Evolutionary conservation across 2,113 vertebrate species (phyloP), one percentile per base, ranked within the genome.

Genomic region (Andinoacara biseriatus): DNA sequence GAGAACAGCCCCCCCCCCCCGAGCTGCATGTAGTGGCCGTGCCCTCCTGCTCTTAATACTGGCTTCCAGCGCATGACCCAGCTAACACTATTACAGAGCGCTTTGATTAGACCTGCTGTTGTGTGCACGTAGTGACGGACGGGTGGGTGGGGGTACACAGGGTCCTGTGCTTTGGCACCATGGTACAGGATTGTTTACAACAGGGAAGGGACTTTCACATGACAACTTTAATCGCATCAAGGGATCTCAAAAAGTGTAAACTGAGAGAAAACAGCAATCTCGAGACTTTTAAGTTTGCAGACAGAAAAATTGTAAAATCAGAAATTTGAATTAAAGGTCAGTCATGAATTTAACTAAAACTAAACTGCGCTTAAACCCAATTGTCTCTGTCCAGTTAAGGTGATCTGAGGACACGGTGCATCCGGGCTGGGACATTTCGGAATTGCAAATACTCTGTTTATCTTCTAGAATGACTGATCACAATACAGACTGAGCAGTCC

Each of bases 21-120:
- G 91, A 94, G 56, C 86, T 92, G 90, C 89, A 93, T 93, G 84
- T 81, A 85, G 86, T 89, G 89, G 87, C 89, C 91, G 76, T 90
- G 90, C 85, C 87, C 91, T 93, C 89, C 76, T 91, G 90, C 78
- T 93, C 90, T 93, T 93, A 94, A 95, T 94, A 92, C 93, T 74
- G 86, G 88, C 87, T 92, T 89, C 90, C 86, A 93, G 91, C 94
- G 92, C 93, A 94, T 95, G 94, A 95, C 93, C 91, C 91, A 86
- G 92, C 93, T 94, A 95, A 95, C 90, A 89, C 90, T 69, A 92
- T 94, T 94, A 94, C 58, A 77, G 33, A 89, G 87, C 57, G 80
- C 91, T 94, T 93, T 92, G 93, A 95, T 92, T 93, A 92, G 94
- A 90, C 83, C 92, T 93, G 89, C 89, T 85, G 86, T 82, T 88